These are phyloP conservation scores for Rutilus rutilus DNA, from an alignment of 2,113 vertebrate genomes.

Conservation along the genomic window DNA sequence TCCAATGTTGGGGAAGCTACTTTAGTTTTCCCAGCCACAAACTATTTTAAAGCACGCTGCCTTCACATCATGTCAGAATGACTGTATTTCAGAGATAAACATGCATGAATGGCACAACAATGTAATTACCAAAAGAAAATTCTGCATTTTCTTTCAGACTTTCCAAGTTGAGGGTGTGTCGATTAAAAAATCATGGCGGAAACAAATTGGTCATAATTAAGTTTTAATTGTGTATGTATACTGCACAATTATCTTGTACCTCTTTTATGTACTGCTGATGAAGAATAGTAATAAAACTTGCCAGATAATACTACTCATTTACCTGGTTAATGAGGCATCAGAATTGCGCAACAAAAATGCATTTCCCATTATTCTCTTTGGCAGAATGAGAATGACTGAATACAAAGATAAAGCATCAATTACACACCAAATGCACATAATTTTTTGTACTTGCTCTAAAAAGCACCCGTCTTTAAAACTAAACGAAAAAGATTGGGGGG, in stretches of 20 bases:
- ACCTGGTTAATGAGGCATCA: neutral
- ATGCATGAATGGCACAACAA: neutral
- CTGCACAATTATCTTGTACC: neutral
- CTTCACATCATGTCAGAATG: neutral
- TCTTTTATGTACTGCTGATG: neutral
- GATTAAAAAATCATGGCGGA: neutral
- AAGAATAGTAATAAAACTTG: neutral
- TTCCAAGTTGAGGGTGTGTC: neutral
- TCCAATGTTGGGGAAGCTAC: neutral
- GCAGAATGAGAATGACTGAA: neutral
- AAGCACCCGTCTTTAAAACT: too few species aligned
- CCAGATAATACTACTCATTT: neutral
- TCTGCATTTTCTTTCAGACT: neutral
- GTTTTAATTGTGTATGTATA: neutral
- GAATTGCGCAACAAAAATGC: neutral
- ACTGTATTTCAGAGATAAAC: neutral
- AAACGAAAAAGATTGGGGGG: too few species aligned
- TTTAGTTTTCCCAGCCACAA: neutral
- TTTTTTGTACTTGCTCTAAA: neutral
- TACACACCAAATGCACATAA: neutral
- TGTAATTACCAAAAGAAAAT: neutral
- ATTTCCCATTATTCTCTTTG: neutral
- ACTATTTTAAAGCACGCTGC: neutral
- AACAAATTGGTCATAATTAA: neutral
- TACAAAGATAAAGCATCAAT: neutral